Evolutionary conservation across 2,888 invertebrate genomes (phyloP), one percentile per base, ranked within the genome.

Genomic region (Apamea crenata): DNA sequence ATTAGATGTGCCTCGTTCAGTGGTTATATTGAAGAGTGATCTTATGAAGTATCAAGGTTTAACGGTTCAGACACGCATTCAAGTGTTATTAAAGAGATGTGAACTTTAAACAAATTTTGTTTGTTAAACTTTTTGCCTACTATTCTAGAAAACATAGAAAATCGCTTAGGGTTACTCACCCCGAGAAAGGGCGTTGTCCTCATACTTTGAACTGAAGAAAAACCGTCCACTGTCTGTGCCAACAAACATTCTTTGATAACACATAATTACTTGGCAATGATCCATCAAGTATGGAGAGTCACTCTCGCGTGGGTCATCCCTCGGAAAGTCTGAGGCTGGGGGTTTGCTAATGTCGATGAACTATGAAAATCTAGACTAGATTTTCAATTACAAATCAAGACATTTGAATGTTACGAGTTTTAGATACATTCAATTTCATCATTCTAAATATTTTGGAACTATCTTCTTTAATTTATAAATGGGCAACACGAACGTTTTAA

Each of bases 181-280:
- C 56, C 18, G 72, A 74, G 80, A 76, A 73, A 74, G 87, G 87
- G 81, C 88, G 82, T 87, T 87, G 87, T 80, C 83, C 87, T 78
- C 77, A 78, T 69, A 82, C 74, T 75, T 82, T 80, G 72, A 77
- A 86, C 81, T 83, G 71, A 80, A 74, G 81, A 87, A 83, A 88
- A 85, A 83, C 71, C 78, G 70, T 79, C 70, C 80, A 87, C 84
- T 86, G 84, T 89, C 78, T 81, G 86, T 89, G 90, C 90, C 86
- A 90, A 90, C 89, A 90, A 89, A 89, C 87, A 85, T 82, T 87
- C 79, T 83, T 88, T 77, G 80, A 81, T 87, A 88, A 79, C 76
- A 84, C 68, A 86, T 81, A 86, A 90, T 88, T 87, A 87, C 88
- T 91, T 92, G 91, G 90, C 91, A 91, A 88, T 89, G 82, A 81